These are phyloP conservation scores for Mus spretus DNA, from an alignment of 2,797 vertebrate species.

Conservation along the genomic window DNA sequence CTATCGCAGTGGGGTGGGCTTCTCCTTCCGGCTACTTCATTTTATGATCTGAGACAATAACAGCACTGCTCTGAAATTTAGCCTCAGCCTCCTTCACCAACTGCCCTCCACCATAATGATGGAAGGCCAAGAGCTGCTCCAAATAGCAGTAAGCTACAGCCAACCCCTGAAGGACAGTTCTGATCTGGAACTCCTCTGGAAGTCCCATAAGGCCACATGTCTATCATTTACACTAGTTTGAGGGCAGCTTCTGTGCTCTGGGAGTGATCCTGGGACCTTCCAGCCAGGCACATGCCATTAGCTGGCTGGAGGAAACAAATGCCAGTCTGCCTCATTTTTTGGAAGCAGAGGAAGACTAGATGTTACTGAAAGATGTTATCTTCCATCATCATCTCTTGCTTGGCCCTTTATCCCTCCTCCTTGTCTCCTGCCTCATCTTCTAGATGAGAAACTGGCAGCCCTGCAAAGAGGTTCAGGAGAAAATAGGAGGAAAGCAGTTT, in stretches of 20 bases:
- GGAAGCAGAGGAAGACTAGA: background rate
- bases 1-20: background rate
- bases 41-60: background rate
- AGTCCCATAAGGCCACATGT: constrained; percentile 50
- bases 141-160: constrained; percentile 13
- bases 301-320: background rate
- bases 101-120: background rate
- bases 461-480: background rate
- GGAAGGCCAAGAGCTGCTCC: background rate
- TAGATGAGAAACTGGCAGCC: background rate
- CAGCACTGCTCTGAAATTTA: background rate
- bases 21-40: background rate
- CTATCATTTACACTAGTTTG: constrained; percentile 49
- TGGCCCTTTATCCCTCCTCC: background rate
- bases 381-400: background rate
- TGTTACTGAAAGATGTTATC: background rate
- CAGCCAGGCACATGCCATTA: background rate
- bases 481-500: too few species aligned
- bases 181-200: constrained; percentile 19
- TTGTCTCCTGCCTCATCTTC: background rate
- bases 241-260: constrained; percentile 37
- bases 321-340: background rate
- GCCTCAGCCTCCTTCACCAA: background rate
- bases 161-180: constrained; percentile 59
- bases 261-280: constrained; percentile 34